Base-by-base conservation (phyloP, 2,113 vertebrate genomes). In the Gorsachius goisagi region DNA sequence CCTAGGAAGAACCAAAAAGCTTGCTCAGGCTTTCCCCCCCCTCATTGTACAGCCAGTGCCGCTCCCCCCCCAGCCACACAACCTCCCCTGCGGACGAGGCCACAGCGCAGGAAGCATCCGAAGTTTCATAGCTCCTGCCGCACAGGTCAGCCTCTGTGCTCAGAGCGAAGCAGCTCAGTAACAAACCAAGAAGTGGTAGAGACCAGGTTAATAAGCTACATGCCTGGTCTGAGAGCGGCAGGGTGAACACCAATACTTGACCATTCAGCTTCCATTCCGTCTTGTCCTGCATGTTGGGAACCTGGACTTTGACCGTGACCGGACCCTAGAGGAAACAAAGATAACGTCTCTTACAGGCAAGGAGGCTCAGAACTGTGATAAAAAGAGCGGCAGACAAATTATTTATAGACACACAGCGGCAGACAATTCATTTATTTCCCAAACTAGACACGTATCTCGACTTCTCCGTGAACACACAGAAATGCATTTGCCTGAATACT, bases 241-340 rank as follows among this genome's bases (percentile, higher is more conserved):
- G 98, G 13, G 99, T 99, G 97, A 99, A 99, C 95, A 98, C 99
- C 95, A 99, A 96, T 89, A 99, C 98, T 96, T 99, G 99, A 88
- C 99, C 99, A 0, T 98, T 99, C 85, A 99, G 98, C 89, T 99
- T 99, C 99, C 99, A 99, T 98, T 99, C 99, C 0, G 98, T 99
- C 98, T 99, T 99, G 98, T 99, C 99, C 97, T 99, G 99, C 99
- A 99, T 99, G 98, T 99, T 99, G 93, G 99, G 99, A 24, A 99
- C 99, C 77, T 99, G 99, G 21, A 99, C 99, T 98, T 99, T 99
- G 95, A 99, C 99, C 1, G 99, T 99, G 85, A 99, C 99, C 0
- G 99, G 99, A 96, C 99, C 99, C 99, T 99, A 62, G 83, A 90
- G 85, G 86, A 90, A 90, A 82, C 72, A 82, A 66, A 74, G 71